Evolutionary conservation across 2,797 vertebrate species (phyloP), one percentile per base, ranked within the genome.

Genomic region (Lepus oiostolus): DNA sequence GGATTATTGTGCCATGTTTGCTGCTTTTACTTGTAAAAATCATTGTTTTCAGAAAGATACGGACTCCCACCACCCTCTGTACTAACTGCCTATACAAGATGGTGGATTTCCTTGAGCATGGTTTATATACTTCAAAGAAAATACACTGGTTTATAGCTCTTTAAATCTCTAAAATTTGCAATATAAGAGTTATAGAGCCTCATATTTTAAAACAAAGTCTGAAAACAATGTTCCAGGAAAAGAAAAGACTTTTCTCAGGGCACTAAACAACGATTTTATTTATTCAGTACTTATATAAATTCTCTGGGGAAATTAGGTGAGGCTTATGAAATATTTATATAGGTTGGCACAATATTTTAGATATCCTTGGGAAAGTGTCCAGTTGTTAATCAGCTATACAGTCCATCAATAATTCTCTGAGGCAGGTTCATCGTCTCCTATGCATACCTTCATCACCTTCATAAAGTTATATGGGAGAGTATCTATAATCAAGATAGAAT

Each of bases 1-100:
- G 93, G 84, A 91, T 72, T 83, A 96, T 94, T 97, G 91, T 94
- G 91, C 70, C 42, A 68, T 68, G 92, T 65, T 95, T 96, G 93
- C 68, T 85, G 93, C 62, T 90, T 82, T 76, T 42, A 58, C 84
- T 94, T 83, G 80, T 85, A 88, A 91, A 96, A 97, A 89, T 50
- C 81, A 85, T 84, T 96, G 94, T 97, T 92, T 95, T 93, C 93
- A 71, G 91, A 16, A 58, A 16, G 54, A 97, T 65, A 86, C 80
- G 93, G 89, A 81, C 22, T 76, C 71, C 85, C 88, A 35, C 12
- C 42, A 85, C 84, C 77, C 70, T 88, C 86, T 91, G 74, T 10
- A 2, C 62, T 91, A 77, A 89, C 77, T 62, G 50, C 47, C 19
- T 77, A 65, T n/a, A 35, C 89, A 96, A 96, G 92, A 95, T 75